These are phyloP conservation scores for Pristionchus arcanus DNA, from an alignment of 2,888 invertebrate species.

Conservation along the genomic window DNA sequence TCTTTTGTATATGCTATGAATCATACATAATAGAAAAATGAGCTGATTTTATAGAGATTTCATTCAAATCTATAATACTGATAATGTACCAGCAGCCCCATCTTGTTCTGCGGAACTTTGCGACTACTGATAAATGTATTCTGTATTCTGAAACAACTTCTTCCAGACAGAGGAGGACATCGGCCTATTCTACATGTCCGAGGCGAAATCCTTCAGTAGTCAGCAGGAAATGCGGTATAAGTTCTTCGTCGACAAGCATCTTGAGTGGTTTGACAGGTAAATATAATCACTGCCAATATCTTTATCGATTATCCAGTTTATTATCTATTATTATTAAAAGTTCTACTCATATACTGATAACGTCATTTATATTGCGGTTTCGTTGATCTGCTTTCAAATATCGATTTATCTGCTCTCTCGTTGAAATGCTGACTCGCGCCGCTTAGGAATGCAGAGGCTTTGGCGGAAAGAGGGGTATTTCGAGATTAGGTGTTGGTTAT, in stretches of 20 bases:
- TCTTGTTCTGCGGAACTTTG: too few species aligned
- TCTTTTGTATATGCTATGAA: too few species aligned
- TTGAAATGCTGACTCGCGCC: not conserved
- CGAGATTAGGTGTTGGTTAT: not conserved
- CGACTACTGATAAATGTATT: too few species aligned
- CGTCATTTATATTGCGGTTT: not conserved
- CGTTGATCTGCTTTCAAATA: not conserved
- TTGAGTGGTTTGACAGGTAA: slow-evolving; percentile 65
- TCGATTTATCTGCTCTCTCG: not conserved
- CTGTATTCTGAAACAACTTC: too few species aligned
- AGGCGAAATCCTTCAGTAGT: slow-evolving; percentile 60
- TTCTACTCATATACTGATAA: not conserved
- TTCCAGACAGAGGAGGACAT: slow-evolving; percentile 58
- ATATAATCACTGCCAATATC: not conserved
- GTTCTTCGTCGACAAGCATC: slow-evolving; percentile 67
- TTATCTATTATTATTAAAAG: not conserved
- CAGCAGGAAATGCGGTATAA: slow-evolving; percentile 70
- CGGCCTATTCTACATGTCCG: slow-evolving; percentile 61
- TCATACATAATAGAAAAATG: too few species aligned
- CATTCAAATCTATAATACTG: too few species aligned
- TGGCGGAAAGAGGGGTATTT: not conserved
- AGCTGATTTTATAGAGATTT: too few species aligned
- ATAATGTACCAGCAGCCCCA: too few species aligned
- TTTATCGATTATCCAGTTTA: not conserved
- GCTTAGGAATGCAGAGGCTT: not conserved